phyloP scores from a whole-genome alignment of 2,888 invertebrate species.

The Pseudococcus longispinus region DNA sequence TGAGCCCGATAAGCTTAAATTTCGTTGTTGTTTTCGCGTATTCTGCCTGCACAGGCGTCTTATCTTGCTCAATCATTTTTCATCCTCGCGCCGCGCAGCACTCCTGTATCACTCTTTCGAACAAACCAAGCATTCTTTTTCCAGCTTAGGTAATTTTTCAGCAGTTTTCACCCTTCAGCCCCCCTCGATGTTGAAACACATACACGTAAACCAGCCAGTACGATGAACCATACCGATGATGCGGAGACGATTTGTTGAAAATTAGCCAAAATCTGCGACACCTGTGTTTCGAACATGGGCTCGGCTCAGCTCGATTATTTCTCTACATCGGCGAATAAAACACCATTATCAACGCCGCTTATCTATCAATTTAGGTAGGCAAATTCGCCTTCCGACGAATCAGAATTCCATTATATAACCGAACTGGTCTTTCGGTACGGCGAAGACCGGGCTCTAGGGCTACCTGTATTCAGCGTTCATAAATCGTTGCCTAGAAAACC shows the following conservation, averaged over 20 bases:
- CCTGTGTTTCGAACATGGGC: neutral
- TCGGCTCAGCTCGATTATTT: too few relatives aligned
- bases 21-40: neutral
- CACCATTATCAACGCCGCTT: neutral
- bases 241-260: neutral
- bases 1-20: slow-evolving; percentile 22
- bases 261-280: slow-evolving; percentile 8
- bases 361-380: neutral
- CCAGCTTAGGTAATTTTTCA: neutral
- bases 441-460: neutral
- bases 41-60: neutral
- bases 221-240: neutral
- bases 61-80: neutral
- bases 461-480: slow-evolving; percentile 26
- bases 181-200: neutral
- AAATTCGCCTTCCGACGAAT: neutral
- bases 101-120: neutral
- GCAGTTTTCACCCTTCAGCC: neutral
- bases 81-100: neutral
- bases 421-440: neutral
- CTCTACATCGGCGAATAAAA: neutral
- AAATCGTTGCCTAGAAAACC: neutral
- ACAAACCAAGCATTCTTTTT: neutral
- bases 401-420: slow-evolving; percentile 13
- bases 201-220: neutral